Percentiles rank a stretch among this genome's conserved stretches.
phyloP scores from a whole-genome alignment of 2,888 invertebrate species.

The Bimastos eiseni region DNA sequence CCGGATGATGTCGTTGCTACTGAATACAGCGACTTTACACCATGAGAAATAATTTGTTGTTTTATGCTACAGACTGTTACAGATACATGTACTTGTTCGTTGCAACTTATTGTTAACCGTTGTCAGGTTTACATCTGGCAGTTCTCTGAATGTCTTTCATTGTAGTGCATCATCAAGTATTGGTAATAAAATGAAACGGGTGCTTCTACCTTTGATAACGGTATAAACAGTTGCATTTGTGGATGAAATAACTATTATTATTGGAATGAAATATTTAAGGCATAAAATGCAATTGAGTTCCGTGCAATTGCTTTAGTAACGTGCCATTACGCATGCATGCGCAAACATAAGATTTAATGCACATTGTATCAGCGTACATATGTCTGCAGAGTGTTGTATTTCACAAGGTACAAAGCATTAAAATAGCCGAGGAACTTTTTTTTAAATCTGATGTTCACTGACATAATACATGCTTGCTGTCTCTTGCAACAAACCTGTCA shows the following conservation, averaged over 20 bases:
- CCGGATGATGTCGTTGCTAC: conserved; percentile 2
- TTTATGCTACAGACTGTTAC: not conserved
- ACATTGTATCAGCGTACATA: not conserved
- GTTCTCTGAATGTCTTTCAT: conserved; percentile 13
- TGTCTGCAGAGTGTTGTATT: not conserved
- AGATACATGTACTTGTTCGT: conserved; percentile 4
- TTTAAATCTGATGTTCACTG: not conserved
- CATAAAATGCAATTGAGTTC: not conserved
- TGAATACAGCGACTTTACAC: conserved; percentile 17
- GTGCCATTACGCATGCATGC: not conserved
- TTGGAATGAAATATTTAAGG: no score
- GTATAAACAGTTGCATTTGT: not conserved
- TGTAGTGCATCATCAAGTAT: no score
- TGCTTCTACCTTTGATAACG: not conserved
- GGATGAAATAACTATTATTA: not conserved
- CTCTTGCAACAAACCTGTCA: not conserved
- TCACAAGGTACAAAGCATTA: not conserved
- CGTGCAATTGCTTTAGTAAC: not conserved
- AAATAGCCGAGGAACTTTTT: not conserved
- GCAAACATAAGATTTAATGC: no score
- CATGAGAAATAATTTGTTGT: not conserved
- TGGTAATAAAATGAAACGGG: not conserved
- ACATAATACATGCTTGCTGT: not conserved
- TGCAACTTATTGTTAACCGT: not conserved
- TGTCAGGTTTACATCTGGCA: not conserved